Base-by-base conservation (phyloP, 2,888 invertebrate species). In the Micoletzkya japonica region DNA sequence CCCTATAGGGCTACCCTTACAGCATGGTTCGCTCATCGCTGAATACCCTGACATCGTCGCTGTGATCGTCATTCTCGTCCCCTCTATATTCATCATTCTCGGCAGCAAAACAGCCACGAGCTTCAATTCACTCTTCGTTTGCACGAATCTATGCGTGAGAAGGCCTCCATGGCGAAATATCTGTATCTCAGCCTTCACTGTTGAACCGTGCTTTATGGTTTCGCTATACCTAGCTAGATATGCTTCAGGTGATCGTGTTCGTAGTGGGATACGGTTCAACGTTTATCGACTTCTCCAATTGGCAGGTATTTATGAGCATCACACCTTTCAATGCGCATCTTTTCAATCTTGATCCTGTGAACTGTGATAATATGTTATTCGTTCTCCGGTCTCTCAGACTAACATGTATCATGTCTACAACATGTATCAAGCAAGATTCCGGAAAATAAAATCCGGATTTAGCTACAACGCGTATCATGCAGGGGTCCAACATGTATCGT, bases 251-350 rank as follows among this genome's bases (percentile, higher is more conserved):
- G 26, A 85, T 87, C n/a, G 64, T 82, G 7, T 86, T 87, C 68
- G 83, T 87, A 28, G 86, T 86, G 52, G 79, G 83, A 39, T 89
- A 93, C n/a, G 94, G 94, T 0, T 91, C 93, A 83, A 91, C 91
- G 86, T 93, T 92, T 85, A 93, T 93, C 0, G 91, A 94, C 81
- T 87, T 90, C 17, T 87, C 88, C 4, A 94, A 94, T 83, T 95
- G 94, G 95, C 28, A 68, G 58, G 68, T 57, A 68, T 3, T 6
- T 2, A 58, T 17, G 36, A 50, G 24, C 30, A 4, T 39, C 17
- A 28, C 2, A 2, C 20, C 17, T 39, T 59, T 37, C 28, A 7
- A 10, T 39, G 1, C 4, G 6, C 2, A 20, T 4, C 4, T 59
- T 39, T 39, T 39, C 39, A 39, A 39, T 10, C 39, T 39, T 7